A percentile compares a stretch with the other conserved stretches of the same genome.
phyloP scores from a whole-genome alignment of 1,140 invertebrate genomes.

The Brachystomella parvula region DNA sequence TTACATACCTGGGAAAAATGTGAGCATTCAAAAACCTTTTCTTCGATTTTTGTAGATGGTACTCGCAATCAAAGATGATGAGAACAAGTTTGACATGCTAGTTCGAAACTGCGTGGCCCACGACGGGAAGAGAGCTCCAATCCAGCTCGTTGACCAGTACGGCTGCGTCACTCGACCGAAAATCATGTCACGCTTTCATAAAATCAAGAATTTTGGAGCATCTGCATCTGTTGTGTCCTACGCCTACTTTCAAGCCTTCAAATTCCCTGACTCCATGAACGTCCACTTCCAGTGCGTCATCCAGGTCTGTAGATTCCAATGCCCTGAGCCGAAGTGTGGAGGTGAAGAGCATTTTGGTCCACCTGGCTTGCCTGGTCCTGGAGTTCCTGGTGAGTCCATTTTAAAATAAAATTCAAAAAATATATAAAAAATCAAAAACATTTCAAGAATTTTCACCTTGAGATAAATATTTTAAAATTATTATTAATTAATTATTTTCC shows the following conservation, averaged over 20 bases:
- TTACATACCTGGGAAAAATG: too few species aligned
- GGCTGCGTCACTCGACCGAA: constrained; percentile 86
- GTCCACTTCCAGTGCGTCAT: constrained; percentile 95
- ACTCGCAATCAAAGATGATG: constrained; percentile 86
- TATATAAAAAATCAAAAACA: not conserved
- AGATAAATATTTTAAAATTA: not conserved
- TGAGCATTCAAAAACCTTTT: too few species aligned
- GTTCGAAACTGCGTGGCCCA: constrained; percentile 89
- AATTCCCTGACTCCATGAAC: constrained; percentile 94
- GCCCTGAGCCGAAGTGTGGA: constrained; percentile 80
- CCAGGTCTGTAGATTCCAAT: constrained; percentile 86
- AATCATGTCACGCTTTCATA: constrained; percentile 87
- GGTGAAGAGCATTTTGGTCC: constrained; percentile 61
- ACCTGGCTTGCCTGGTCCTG: constrained; percentile 43
- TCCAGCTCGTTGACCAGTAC: constrained; percentile 83
- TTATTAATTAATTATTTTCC: constrained; percentile 41
- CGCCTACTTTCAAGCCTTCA: constrained; percentile 93
- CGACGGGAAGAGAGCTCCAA: constrained; percentile 82
- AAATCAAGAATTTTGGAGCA: constrained; percentile 90
- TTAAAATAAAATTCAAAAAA: constrained; percentile 14
- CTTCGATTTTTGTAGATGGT: constrained; percentile 63
- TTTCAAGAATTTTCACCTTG: too few species aligned
- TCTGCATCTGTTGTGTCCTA: constrained; percentile 88
- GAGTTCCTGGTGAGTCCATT: constrained; percentile 37
- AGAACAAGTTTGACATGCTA: constrained; percentile 92